Evolutionary conservation across 2,888 invertebrate genomes (phyloP).

Genomic region (Nipponacmea schrenckii): DNA sequence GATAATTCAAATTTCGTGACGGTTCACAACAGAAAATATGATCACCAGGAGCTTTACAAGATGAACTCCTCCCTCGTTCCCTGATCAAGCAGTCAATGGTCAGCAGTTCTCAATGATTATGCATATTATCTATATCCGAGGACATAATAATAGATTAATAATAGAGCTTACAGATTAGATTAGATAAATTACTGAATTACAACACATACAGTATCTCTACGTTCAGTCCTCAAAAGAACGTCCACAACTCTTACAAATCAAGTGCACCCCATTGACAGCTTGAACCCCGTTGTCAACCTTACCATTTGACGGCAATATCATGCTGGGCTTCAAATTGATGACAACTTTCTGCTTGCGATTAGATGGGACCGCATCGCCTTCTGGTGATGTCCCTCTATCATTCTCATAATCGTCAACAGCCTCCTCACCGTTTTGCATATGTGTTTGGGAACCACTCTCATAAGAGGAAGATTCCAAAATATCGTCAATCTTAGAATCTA

Average conservation of each 20-base stretch:
- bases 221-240: slow-evolving; percentile 38
- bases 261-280: slow-evolving; percentile 33
- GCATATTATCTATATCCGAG: too few relatives aligned
- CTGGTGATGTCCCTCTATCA: not conserved
- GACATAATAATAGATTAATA: too few relatives aligned
- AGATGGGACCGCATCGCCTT: not conserved
- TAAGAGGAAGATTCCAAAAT: slow-evolving; percentile 56
- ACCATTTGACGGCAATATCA: not conserved
- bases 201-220: too few relatives aligned
- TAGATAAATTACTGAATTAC: too few relatives aligned
- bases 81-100: too few relatives aligned
- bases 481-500: slow-evolving; percentile 66
- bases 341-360: slow-evolving; percentile 23
- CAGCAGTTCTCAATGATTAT: too few relatives aligned
- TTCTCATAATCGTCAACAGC: slow-evolving; percentile 10
- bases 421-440: slow-evolving; percentile 15
- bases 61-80: too few relatives aligned
- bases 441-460: slow-evolving; percentile 25
- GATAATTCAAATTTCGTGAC: too few relatives aligned
- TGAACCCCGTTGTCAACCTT: not conserved
- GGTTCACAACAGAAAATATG: too few relatives aligned
- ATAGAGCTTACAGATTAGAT: too few relatives aligned
- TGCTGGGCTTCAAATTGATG: slow-evolving; percentile 17
- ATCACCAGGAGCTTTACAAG: too few relatives aligned
- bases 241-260: slow-evolving; percentile 54